Evolutionary conservation across 2,888 invertebrate species (phyloP).

Genomic region (Megalurothrips usitatus): DNA sequence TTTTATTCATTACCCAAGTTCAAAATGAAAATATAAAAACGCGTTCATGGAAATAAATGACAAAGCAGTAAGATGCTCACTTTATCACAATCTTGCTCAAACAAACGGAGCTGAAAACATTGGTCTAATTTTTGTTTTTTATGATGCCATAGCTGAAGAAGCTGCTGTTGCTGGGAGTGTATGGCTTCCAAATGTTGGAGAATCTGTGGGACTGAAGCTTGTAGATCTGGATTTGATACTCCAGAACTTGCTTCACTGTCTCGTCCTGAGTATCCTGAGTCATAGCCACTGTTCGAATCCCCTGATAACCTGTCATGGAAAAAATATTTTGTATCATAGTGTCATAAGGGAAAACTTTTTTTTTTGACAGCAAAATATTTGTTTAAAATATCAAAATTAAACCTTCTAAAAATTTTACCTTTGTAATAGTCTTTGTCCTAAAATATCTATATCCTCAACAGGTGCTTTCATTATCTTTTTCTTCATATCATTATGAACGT

Average conservation of each 20-base stretch:
- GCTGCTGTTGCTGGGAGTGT: conserved; percentile 83
- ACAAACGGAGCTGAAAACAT: conserved; percentile 89
- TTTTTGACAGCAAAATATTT: too few species aligned
- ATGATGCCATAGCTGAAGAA: conserved; percentile 90
- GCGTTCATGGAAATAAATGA: not conserved
- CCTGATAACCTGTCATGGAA: conserved; percentile 47
- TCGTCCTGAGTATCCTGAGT: conserved; percentile 69
- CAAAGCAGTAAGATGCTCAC: conserved; percentile 47
- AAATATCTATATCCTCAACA: conserved; percentile 86
- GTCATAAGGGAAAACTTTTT: conserved; percentile 27
- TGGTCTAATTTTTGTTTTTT: conserved; percentile 93
- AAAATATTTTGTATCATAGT: not conserved
- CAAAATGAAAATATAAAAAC: not conserved
- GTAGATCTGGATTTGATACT: conserved; percentile 58
- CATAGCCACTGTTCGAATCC: conserved; percentile 58
- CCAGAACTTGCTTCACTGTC: conserved; percentile 57
- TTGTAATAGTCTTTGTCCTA: conserved; percentile 66
- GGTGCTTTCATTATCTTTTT: conserved; percentile 90
- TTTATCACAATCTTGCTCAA: conserved; percentile 97
- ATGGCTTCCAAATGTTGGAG: conserved; percentile 81
- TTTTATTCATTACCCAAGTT: not conserved
- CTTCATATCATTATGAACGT: conserved; percentile 89
- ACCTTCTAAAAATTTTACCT: too few species aligned
- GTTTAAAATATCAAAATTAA: too few species aligned
- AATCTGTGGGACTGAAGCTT: conserved; percentile 60